Conservation (phyloP, 1,140 invertebrate genomes). For the Uloborus diversus region DNA sequence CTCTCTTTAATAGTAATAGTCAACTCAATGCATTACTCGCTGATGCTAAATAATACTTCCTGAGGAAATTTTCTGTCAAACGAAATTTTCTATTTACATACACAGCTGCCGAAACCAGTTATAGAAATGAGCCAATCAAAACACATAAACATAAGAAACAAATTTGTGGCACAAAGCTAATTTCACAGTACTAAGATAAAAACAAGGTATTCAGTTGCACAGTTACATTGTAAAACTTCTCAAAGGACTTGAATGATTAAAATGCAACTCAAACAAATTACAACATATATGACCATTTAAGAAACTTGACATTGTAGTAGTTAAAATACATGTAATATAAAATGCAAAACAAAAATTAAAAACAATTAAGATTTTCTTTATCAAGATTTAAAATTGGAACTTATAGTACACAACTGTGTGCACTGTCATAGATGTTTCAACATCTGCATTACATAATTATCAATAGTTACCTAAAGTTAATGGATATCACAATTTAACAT, state of each 20-base stretch:
- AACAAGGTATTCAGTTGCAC: background rate
- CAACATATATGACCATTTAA: no score
- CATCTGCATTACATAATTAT: background rate
- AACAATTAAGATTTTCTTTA: background rate
- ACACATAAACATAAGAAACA: background rate
- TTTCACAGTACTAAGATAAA: background rate
- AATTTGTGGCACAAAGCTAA: slow-evolving; percentile 15
- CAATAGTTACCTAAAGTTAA: background rate
- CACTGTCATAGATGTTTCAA: background rate
- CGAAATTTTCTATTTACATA: slow-evolving; percentile 8
- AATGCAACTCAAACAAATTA: no score
- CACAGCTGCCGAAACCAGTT: slow-evolving; percentile 18
- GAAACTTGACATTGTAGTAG: no score
- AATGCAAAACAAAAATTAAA: no score
- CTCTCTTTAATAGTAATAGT: no score
- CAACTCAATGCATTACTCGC: no score
- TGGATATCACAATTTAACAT: slow-evolving; percentile 1
- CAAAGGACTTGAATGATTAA: no score
- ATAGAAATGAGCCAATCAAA: background rate
- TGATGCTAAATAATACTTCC: slow-evolving; percentile 33
- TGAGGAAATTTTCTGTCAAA: slow-evolving; percentile 28
- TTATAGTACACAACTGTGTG: background rate
- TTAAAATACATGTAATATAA: no score
- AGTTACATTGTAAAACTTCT: background rate
- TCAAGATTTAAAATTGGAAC: background rate